Evolutionary conservation across 2,888 invertebrate species (phyloP).

Genomic region (Meandrusa payeni): DNA sequence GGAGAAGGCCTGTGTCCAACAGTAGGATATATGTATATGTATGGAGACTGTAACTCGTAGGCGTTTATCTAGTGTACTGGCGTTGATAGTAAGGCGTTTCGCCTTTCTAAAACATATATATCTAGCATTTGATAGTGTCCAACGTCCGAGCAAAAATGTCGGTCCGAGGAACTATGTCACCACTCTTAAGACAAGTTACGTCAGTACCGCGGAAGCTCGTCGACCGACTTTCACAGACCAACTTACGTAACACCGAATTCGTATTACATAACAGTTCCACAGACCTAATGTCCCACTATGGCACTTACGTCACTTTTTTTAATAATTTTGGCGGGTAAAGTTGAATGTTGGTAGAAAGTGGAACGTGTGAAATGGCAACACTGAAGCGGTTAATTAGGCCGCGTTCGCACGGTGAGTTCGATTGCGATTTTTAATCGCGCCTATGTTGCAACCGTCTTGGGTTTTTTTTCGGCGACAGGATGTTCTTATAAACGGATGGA

Average conservation of each 20-base stretch:
- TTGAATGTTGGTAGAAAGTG: slow-evolving; percentile 72
- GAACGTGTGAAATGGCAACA: slow-evolving; percentile 67
- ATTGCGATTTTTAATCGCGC: slow-evolving; percentile 8
- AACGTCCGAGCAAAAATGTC: slow-evolving; percentile 38
- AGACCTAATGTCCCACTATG: slow-evolving; percentile 75
- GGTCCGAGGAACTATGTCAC: slow-evolving; percentile 44
- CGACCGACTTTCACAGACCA: slow-evolving; percentile 69
- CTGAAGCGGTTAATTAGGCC: slow-evolving; percentile 36
- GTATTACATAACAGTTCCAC: slow-evolving; percentile 62
- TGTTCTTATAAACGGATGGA: slow-evolving; percentile 13
- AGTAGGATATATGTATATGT: too few relatives aligned
- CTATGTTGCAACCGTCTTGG: slow-evolving; percentile 13
- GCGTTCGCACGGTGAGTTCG: slow-evolving; percentile 24
- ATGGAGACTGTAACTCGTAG: too few relatives aligned
- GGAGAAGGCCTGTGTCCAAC: too few relatives aligned
- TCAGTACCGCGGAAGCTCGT: slow-evolving; percentile 62
- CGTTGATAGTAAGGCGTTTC: background rate
- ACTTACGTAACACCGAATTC: slow-evolving; percentile 62
- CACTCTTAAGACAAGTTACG: slow-evolving; percentile 52
- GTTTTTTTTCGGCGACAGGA: slow-evolving; percentile 11
- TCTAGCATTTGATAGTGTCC: background rate
- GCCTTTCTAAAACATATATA: background rate
- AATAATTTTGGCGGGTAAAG: slow-evolving; percentile 57
- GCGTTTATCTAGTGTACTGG: too few relatives aligned
- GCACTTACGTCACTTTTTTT: slow-evolving; percentile 56